phyloP scores from a whole-genome alignment of 2,797 vertebrate species.

The Manis javanica region DNA sequence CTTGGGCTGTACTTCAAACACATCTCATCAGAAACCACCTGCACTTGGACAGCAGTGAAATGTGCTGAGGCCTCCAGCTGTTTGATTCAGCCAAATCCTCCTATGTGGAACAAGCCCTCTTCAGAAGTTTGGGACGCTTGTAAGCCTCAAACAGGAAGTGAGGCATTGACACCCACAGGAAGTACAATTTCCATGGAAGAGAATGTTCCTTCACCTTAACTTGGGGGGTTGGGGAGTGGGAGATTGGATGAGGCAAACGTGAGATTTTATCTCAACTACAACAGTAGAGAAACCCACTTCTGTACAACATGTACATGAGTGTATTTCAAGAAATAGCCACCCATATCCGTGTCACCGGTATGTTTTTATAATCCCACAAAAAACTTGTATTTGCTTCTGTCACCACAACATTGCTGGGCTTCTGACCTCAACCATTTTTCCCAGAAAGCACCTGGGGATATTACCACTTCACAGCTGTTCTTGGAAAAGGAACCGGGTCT shows the following conservation, averaged over 20 bases:
- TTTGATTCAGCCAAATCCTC: background rate
- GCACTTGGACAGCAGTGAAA: background rate
- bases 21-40: background rate
- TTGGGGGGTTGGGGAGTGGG: background rate
- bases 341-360: background rate
- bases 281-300: background rate
- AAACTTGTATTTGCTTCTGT: background rate
- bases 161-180: background rate
- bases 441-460: too few relatives aligned
- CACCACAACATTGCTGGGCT: background rate
- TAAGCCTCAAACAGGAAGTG: background rate
- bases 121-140: background rate
- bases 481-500: background rate
- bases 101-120: background rate
- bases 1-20: background rate
- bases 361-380: background rate
- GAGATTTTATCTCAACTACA: background rate
- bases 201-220: background rate
- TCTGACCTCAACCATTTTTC: background rate
- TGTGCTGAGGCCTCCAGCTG: background rate
- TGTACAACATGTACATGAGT: background rate
- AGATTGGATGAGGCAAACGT: background rate
- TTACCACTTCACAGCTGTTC: background rate
- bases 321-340: background rate
- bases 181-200: background rate